Conservation (phyloP, 1,140 invertebrate genomes). For the Rhynchophorus ferrugineus region DNA sequence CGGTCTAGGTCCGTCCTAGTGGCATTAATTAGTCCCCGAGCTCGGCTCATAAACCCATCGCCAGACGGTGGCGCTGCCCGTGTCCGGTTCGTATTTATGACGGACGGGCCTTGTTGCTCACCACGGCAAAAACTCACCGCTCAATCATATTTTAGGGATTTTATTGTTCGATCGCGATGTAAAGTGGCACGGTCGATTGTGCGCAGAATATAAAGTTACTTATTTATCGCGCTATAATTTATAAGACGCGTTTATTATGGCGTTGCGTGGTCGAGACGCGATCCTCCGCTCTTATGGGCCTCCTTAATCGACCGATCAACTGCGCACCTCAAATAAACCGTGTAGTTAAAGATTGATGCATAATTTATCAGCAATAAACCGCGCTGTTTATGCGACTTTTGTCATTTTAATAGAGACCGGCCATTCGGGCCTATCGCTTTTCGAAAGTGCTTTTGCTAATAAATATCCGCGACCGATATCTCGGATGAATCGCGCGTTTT, state of each 20-base stretch:
- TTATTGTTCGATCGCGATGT: conserved; percentile 41
- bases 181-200: conserved; percentile 42
- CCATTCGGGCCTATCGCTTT: conserved; percentile 18
- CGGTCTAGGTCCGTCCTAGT: too few relatives aligned
- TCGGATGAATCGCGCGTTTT: neutral
- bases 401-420: conserved; percentile 25
- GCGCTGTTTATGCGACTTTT: conserved; percentile 30
- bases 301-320: conserved; percentile 27
- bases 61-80: conserved; percentile 18
- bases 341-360: conserved; percentile 37
- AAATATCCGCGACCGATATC: conserved; percentile 26
- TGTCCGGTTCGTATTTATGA: conserved; percentile 36
- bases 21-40: conserved; percentile 17
- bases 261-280: conserved; percentile 35
- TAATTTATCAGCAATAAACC: conserved; percentile 36
- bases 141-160: conserved; percentile 44
- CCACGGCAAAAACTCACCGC: conserved; percentile 39
- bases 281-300: conserved; percentile 20
- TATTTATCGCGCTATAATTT: conserved; percentile 42
- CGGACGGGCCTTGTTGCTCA: conserved; percentile 33
- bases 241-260: conserved; percentile 41
- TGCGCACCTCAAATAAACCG: conserved; percentile 31
- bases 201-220: conserved; percentile 42
- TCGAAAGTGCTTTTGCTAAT: conserved; percentile 20
- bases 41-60: conserved; percentile 20